Evolutionary conservation across 1,140 invertebrate genomes (phyloP).

Genomic region (Diprion similis): DNA sequence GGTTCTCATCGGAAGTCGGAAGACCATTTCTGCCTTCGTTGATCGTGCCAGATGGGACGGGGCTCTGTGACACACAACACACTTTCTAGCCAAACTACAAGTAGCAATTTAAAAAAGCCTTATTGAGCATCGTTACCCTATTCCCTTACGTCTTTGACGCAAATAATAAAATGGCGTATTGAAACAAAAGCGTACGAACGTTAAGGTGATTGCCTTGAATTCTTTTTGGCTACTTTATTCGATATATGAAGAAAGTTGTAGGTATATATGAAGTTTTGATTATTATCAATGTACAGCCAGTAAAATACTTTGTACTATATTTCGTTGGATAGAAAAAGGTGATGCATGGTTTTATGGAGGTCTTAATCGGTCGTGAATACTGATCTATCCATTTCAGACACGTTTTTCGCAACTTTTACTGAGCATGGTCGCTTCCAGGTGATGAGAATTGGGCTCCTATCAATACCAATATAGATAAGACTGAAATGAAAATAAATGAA

Average conservation of each 20-base stretch:
- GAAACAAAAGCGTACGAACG: too few relatives aligned
- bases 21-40: constrained; percentile 62
- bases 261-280: not conserved
- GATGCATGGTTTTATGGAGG: not conserved
- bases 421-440: constrained; percentile 1
- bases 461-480: constrained; percentile 4
- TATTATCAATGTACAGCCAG: not conserved
- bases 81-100: constrained; percentile 20
- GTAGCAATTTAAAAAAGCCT: not conserved
- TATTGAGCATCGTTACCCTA: not conserved
- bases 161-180: too few relatives aligned
- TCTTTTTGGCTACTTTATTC: not conserved
- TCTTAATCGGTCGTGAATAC: not conserved
- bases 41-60: constrained; percentile 65
- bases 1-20: constrained; percentile 71
- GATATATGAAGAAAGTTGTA: not conserved
- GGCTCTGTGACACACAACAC: constrained; percentile 68
- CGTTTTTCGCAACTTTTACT: not conserved
- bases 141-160: not conserved
- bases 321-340: not conserved
- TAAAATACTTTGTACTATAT: not conserved
- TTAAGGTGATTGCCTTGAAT: too few relatives aligned
- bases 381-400: not conserved
- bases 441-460: not conserved
- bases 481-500: constrained; percentile 6